phyloP scores from a whole-genome alignment of 2,113 vertebrate species.

The Columba janthina region DNA sequence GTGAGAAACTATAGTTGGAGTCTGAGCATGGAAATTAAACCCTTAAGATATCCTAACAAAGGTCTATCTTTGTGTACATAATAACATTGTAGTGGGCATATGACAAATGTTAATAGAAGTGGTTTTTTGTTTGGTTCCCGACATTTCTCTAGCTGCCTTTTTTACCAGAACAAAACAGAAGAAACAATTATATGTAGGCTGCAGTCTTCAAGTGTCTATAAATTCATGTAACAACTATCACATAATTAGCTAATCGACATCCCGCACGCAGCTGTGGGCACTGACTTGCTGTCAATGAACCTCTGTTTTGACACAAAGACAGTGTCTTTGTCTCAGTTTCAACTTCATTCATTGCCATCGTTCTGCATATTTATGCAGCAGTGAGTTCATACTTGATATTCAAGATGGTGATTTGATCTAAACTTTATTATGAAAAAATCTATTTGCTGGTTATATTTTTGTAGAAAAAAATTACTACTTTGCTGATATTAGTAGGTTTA shows the following conservation, averaged over 20 bases:
- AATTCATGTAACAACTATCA: neutral
- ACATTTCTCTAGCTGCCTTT: neutral
- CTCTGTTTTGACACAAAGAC: slow-evolving; percentile 41
- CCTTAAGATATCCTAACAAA: neutral
- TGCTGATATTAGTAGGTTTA: neutral
- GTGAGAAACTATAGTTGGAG: neutral
- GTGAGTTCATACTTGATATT: neutral
- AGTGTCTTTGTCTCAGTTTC: neutral
- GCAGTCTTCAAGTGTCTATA: slow-evolving; percentile 18
- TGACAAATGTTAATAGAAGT: neutral
- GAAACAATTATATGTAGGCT: slow-evolving; percentile 6
- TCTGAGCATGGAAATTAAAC: neutral
- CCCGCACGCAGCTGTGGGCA: slow-evolving; percentile 41
- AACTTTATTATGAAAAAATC: neutral
- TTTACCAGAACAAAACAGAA: neutral
- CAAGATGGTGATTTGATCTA: neutral
- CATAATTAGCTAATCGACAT: slow-evolving; percentile 32
- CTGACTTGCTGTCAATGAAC: slow-evolving; percentile 22
- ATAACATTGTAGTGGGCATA: neutral
- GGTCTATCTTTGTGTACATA: neutral
- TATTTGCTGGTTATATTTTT: neutral
- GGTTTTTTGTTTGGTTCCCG: neutral
- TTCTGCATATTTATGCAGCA: neutral
- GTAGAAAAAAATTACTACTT: neutral
- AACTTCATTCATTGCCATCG: neutral